Conservation (phyloP, 2,888 invertebrate genomes). For the Chirona hameri region DNA sequence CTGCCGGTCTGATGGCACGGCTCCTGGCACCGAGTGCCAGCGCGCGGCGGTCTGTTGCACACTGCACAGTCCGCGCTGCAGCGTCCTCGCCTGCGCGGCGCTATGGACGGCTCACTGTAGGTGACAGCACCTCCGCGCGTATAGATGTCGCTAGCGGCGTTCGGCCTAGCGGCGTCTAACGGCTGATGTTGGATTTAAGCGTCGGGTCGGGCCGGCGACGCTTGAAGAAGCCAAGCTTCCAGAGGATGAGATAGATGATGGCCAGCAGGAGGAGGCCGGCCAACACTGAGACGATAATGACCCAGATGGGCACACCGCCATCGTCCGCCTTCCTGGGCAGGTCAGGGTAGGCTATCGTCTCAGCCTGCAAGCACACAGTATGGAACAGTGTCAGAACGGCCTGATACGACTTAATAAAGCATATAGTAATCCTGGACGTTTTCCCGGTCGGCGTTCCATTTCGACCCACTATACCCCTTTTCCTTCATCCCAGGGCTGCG, state of each 20-base stretch:
- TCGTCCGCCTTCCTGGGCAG: slow-evolving; percentile 61
- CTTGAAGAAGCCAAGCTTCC: slow-evolving; percentile 78
- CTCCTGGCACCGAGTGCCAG: background rate
- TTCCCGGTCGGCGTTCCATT: too few relatives aligned
- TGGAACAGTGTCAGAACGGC: background rate
- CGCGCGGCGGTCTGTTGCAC: background rate
- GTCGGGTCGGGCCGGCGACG: slow-evolving; percentile 40
- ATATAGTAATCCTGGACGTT: too few relatives aligned
- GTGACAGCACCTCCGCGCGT: background rate
- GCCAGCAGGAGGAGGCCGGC: slow-evolving; percentile 79
- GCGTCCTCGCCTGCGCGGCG: background rate
- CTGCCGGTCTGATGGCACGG: background rate
- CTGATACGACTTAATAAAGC: too few relatives aligned
- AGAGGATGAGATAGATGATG: slow-evolving; percentile 71
- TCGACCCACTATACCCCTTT: too few relatives aligned
- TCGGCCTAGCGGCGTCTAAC: background rate
- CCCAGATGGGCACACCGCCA: slow-evolving; percentile 76
- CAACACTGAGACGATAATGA: slow-evolving; percentile 73
- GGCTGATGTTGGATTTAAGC: slow-evolving; percentile 30
- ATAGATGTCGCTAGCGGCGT: background rate
- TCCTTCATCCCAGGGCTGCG: too few relatives aligned
- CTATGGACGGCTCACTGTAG: background rate
- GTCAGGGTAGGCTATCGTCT: slow-evolving; percentile 38
- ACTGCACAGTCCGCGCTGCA: background rate
- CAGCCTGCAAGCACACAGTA: slow-evolving; percentile 25